Evolutionary conservation across 64 coral and sea anemone species (phyloP), one percentile per base, ranked within the genome.

Genomic region (Astreopora myriophthalma): DNA sequence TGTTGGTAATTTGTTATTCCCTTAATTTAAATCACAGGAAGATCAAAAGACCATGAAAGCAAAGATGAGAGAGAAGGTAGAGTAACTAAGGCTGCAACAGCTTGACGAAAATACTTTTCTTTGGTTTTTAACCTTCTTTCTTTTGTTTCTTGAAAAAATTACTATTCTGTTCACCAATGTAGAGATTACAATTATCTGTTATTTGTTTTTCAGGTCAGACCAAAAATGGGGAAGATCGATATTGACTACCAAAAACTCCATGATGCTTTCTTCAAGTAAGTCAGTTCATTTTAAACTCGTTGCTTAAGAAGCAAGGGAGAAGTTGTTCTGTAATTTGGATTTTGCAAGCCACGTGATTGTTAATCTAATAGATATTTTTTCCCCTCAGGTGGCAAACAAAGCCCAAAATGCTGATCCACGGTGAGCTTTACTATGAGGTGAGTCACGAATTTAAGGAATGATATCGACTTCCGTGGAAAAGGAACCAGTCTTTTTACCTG

Each of bases 191-290:
- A 4, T 80, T 3, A 13, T 55, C 7, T 80, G 13, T 2, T 55
- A 35, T 58, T 19, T 66, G 32, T 20, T 69, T 83, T 70, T 6
- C 69, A 98, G 96, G 77, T 98, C 58, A 81, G 96, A 75, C 96
- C 96, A 27, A 98, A 99, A 49, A 99, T 99, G 97, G 97, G 97
- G 14, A 99, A 99, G 79, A 99, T 99, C 63, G 92, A 99, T 23
- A 99, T 99, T 31, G 97, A 99, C 49, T 99, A 99, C 80, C 94
- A 99, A 72, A 99, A 99, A 35, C 94, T 99, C 48, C 97, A 99
- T 14, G 97, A 99, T 77, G 97, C 97, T 1, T 99, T 99, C 22
- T 99, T 99, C 94, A 99, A 96, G 97, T 99, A 69, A 96, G 97
- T 99, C 23, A 20, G 44, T 19, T 34, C 23, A 38, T 46, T 36